Evolutionary conservation across 2,888 invertebrate genomes (phyloP), one percentile per base, ranked within the genome.

Genomic region (Eutolmus rufibarbis): DNA sequence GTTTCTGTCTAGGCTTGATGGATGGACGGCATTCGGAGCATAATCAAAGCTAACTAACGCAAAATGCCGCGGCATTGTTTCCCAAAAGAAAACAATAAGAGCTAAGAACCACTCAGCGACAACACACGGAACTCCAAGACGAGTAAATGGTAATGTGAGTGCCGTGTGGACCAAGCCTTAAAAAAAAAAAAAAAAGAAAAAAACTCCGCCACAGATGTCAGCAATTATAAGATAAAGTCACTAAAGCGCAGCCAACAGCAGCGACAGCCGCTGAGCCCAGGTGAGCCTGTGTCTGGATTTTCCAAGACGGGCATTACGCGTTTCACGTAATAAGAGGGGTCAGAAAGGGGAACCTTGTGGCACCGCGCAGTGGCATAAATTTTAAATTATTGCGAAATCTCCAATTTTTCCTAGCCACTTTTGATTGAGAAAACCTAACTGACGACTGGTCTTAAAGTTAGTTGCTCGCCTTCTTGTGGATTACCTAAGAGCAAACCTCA

Each of bases 381-480:
- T 66, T 82, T 2, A 66, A 82, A 82, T 34, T 31, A 34, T 82
- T 82, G 82, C 82, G 37, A 82, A 82, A 82, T 28, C 51, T 56
- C 51, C 9, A 56, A 81, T 81, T 81, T 81, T 81, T 81, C 34
- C 56, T 81, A 81, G 56, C 56, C 78, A 56, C 56, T 56, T 51
- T 56, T 56, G 34, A 56, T 43, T 31, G 37, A 51, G 66, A 57
- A 66, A 57, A 82, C 56, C 40, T 51, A 57, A 82, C 56, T 40
- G 82, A 82, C 56, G 34, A 34, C 34, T n/a, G 34, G 34, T 76
- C 76, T 74, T 40, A 40, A 40, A 40, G 76, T 76, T 76, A 14
- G 34, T 34, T 37, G 37, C 37, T 76, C 37, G 76, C 40, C n/a
- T 76, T 82, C 37, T 46, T 66, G 14, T 31, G 19, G 31, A 40